A percentile compares a stretch with the other conserved stretches of the same genome.
Conservation (phyloP, 2,888 invertebrate species). For the Argyresthia albistria region DNA sequence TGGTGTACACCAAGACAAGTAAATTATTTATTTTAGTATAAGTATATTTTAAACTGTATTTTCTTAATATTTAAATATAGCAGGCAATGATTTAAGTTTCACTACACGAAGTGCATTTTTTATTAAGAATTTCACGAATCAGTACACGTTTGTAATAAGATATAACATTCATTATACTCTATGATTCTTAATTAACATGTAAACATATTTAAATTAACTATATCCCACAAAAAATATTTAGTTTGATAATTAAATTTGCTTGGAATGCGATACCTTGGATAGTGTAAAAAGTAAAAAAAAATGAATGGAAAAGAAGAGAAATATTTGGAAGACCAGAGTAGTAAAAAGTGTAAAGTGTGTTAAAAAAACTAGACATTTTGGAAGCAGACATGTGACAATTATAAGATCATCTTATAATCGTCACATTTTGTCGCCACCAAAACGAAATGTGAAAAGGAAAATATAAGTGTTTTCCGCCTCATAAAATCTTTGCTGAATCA, state of each 20-base stretch:
- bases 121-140: slow-evolving; percentile 32
- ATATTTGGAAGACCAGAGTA: slow-evolving; percentile 29
- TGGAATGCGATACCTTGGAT: slow-evolving; percentile 30
- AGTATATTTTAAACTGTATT: slow-evolving; percentile 22
- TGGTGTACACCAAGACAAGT: slow-evolving; percentile 53
- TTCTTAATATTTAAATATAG: slow-evolving; percentile 50
- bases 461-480: too few relatives aligned
- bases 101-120: slow-evolving; percentile 59
- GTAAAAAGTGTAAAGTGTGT: neutral
- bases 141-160: slow-evolving; percentile 28
- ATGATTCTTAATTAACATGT: slow-evolving; percentile 24
- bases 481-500: too few relatives aligned
- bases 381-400: too few relatives aligned
- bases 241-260: slow-evolving; percentile 67
- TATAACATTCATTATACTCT: slow-evolving; percentile 20
- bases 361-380: neutral
- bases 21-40: slow-evolving; percentile 14
- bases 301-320: slow-evolving; percentile 16
- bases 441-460: too few relatives aligned
- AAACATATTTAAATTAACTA: slow-evolving; percentile 28
- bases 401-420: too few relatives aligned
- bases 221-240: slow-evolving; percentile 36
- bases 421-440: too few relatives aligned
- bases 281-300: slow-evolving; percentile 11
- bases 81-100: slow-evolving; percentile 41